phyloP scores from a whole-genome alignment of 2,113 vertebrate species.

The Hymenochirus boettgeri region DNA sequence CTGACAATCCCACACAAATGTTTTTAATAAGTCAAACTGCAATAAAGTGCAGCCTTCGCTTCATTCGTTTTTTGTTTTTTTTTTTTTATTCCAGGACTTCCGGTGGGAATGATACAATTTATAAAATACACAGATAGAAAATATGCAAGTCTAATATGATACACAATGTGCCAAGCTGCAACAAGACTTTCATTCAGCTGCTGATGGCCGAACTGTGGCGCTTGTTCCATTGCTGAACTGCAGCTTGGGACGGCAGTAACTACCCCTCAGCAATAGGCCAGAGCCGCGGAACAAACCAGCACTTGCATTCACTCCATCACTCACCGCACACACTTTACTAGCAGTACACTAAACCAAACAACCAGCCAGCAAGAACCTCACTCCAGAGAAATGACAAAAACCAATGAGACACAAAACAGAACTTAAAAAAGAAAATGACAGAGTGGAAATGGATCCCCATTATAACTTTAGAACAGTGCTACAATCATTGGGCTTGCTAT shows the following conservation, averaged over 20 bases:
- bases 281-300: not conserved
- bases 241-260: not conserved
- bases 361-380: constrained; percentile 25
- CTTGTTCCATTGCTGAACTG: not conserved
- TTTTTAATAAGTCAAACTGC: constrained; percentile 3
- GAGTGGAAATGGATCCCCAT: not conserved
- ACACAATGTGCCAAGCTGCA: constrained; percentile 32
- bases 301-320: constrained; percentile 19
- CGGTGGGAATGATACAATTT: constrained; percentile 35
- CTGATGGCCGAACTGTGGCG: not conserved
- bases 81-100: constrained; percentile 36
- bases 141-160: constrained; percentile 50
- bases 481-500: not conserved
- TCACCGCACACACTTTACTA: constrained; percentile 20
- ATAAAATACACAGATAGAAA: constrained; percentile 47
- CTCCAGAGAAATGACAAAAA: constrained; percentile 10
- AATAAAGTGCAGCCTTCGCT: constrained; percentile 3
- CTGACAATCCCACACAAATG: no score
- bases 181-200: constrained; percentile 18
- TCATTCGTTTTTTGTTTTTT: constrained; percentile 23
- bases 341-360: constrained; percentile 19
- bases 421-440: not conserved
- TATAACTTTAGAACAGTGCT: not conserved
- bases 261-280: no score
- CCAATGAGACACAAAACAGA: constrained; percentile 1